Conservation (phyloP, 1,140 invertebrate species). For the Cydia amplana region DNA sequence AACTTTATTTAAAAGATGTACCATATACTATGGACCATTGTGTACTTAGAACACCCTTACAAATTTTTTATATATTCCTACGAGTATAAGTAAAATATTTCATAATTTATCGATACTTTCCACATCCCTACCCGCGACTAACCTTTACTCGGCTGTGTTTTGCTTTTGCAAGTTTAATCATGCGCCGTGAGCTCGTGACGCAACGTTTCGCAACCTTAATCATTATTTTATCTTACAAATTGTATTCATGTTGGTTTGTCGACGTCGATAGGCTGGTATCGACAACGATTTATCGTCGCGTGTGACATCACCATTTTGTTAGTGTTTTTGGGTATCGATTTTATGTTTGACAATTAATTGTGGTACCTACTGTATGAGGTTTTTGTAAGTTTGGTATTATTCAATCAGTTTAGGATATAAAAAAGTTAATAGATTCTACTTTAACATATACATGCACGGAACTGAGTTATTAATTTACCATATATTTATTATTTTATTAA, state of each 20-base stretch:
- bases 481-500: too few species aligned
- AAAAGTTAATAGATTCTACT: too few species aligned
- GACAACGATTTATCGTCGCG: slow-evolving; percentile 43
- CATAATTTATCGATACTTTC: slow-evolving; percentile 44
- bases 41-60: too few species aligned
- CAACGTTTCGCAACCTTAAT: slow-evolving; percentile 76
- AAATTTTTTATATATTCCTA: too few species aligned
- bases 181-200: slow-evolving; percentile 71
- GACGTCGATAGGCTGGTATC: slow-evolving; percentile 56
- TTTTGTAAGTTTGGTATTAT: too few species aligned
- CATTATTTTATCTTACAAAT: slow-evolving; percentile 79
- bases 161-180: slow-evolving; percentile 79
- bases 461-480: too few species aligned
- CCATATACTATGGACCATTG: too few species aligned
- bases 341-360: too few species aligned
- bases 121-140: slow-evolving; percentile 61
- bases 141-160: slow-evolving; percentile 76
- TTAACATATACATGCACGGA: too few species aligned
- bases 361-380: too few species aligned
- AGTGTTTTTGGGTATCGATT: slow-evolving; percentile 10
- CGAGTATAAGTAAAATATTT: neutral
- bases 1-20: too few species aligned
- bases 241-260: slow-evolving; percentile 65
- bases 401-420: too few species aligned
- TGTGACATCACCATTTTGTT: slow-evolving; percentile 41